These are phyloP conservation scores for Labia minor DNA, from an alignment of 2,888 invertebrate species.

Conservation along the genomic window DNA sequence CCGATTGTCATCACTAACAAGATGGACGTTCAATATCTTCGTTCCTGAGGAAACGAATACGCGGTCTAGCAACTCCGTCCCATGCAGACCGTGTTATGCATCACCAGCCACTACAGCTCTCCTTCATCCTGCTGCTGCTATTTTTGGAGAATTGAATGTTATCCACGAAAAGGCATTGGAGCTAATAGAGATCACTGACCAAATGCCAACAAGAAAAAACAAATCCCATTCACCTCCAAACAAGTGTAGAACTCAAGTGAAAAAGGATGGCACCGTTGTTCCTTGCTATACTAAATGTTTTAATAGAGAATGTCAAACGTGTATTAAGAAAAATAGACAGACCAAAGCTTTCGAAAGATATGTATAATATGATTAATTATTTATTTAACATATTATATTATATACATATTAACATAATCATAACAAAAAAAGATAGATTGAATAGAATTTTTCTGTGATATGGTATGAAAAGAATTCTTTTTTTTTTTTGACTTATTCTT, in stretches of 20 bases:
- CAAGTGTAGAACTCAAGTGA: neutral
- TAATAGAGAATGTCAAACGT: neutral
- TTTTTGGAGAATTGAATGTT: neutral
- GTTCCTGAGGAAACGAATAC: constrained; percentile 18
- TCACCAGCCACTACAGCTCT: neutral
- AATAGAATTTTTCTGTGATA: neutral
- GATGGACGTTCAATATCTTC: neutral
- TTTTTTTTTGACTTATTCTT: too few species aligned
- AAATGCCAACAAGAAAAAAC: neutral
- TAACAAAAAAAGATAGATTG: too few species aligned
- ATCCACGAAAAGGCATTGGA: neutral
- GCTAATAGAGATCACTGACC: neutral
- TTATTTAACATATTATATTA: neutral
- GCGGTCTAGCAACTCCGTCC: neutral
- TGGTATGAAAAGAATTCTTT: neutral
- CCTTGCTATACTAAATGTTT: neutral
- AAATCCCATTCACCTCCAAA: neutral
- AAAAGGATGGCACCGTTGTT: neutral
- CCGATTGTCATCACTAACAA: constrained; percentile 29
- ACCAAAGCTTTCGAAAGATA: constrained; percentile 7
- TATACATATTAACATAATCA: too few species aligned
- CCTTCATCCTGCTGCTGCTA: neutral
- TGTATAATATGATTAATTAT: neutral
- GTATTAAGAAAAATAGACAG: neutral
- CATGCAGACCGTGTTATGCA: neutral